Evolutionary conservation across 2,797 vertebrate species (phyloP).

Genomic region (Manis crassicaudata): DNA sequence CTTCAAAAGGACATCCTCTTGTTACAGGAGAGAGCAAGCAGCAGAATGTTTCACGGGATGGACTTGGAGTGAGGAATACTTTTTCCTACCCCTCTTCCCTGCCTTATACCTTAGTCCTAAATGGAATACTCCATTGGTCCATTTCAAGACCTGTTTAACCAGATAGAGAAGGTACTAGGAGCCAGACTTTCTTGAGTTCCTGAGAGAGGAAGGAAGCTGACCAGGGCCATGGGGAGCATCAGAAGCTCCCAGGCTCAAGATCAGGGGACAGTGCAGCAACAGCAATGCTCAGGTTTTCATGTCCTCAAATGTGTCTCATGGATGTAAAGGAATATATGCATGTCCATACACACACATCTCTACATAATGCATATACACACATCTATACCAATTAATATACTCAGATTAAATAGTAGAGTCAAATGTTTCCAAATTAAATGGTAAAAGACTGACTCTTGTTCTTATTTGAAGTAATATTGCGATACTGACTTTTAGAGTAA

Average conservation of each 20-base stretch:
- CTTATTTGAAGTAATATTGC: not conserved
- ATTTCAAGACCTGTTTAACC: not conserved
- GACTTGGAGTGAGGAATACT: not conserved
- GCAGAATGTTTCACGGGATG: fast-evolving
- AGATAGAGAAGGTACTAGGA: not conserved
- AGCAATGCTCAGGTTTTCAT: not conserved
- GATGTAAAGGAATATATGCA: not conserved
- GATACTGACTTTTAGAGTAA: not conserved
- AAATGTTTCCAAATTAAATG: not conserved
- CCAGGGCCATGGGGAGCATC: not conserved
- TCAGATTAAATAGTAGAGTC: not conserved
- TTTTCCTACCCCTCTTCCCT: not conserved
- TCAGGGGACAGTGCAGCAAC: not conserved
- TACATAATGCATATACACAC: not conserved
- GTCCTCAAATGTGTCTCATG: not conserved
- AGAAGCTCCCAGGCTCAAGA: not conserved
- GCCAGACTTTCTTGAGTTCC: not conserved
- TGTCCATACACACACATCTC: not conserved
- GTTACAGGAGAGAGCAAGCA: not conserved
- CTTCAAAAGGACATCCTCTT: not conserved
- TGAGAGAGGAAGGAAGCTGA: not conserved
- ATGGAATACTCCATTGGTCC: not conserved
- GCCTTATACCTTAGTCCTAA: not conserved
- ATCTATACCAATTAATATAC: not conserved
- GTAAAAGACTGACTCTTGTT: not conserved